Evolutionary conservation across 2,888 invertebrate species (phyloP).

Genomic region (Linnaemya vulpina): DNA sequence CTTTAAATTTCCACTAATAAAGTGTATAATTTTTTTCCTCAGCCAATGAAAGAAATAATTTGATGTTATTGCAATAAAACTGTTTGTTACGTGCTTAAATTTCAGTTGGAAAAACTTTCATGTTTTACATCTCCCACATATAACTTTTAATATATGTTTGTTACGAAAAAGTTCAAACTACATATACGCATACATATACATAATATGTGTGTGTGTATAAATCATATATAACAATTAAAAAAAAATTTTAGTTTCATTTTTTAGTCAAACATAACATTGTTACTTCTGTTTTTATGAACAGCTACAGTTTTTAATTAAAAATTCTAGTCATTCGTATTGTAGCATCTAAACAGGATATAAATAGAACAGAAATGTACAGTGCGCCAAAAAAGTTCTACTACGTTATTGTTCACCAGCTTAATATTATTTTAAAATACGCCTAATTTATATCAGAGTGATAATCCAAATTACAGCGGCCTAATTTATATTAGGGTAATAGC

Average conservation of each 20-base stretch:
- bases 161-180: conserved; percentile 4
- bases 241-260: conserved; percentile 25
- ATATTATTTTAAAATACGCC: too few relatives aligned
- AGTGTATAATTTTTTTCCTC: not conserved
- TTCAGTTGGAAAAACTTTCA: not conserved
- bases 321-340: conserved; percentile 57
- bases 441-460: too few relatives aligned
- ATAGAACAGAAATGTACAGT: conserved; percentile 20
- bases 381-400: not conserved
- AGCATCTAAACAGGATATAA: conserved; percentile 22
- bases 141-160: conserved; percentile 30
- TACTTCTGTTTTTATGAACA: conserved; percentile 38
- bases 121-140: conserved; percentile 13
- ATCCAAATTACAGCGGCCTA: too few relatives aligned
- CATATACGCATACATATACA: not conserved
- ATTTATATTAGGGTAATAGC: too few relatives aligned
- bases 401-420: too few relatives aligned
- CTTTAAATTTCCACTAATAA: not conserved
- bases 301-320: conserved; percentile 58
- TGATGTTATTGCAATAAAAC: conserved; percentile 9
- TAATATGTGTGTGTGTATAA: conserved; percentile 9
- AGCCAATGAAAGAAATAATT: not conserved
- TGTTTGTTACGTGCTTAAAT: conserved; percentile 39
- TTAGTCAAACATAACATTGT: conserved; percentile 34
- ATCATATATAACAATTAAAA: conserved; percentile 37